Conservation (phyloP, 2,797 vertebrate species). For the Rhadinocentrus ornatus region DNA sequence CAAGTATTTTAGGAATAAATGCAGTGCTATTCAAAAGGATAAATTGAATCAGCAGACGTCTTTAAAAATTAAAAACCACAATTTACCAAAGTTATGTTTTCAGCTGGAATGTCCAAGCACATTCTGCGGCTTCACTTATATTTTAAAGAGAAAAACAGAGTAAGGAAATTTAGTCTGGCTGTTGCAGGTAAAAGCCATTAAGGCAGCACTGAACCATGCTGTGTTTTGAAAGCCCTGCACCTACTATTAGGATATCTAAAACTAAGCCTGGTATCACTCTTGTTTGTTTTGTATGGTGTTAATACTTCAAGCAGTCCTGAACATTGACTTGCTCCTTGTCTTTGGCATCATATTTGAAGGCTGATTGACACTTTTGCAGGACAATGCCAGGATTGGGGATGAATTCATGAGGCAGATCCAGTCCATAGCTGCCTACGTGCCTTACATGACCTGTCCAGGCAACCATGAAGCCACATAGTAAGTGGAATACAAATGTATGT, state of each 20-base stretch:
- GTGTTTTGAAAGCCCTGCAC: constrained; percentile 18
- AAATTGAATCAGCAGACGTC: constrained; percentile 61
- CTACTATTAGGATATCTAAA: constrained; percentile 46
- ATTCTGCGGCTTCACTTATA: constrained; percentile 56
- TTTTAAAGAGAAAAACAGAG: constrained; percentile 74
- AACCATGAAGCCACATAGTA: constrained; percentile 90
- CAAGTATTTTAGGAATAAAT: constrained; percentile 57
- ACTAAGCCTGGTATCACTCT: constrained; percentile 43
- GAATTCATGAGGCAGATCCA: constrained; percentile 91
- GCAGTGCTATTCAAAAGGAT: constrained; percentile 34
- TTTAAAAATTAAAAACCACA: constrained; percentile 57
- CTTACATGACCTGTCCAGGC: constrained; percentile 93
- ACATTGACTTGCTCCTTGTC: constrained; percentile 40
- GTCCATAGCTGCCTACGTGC: constrained; percentile 89
- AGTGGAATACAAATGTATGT: constrained; percentile 76
- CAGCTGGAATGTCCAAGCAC: constrained; percentile 54
- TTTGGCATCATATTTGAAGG: constrained; percentile 35
- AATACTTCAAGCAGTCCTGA: constrained; percentile 51
- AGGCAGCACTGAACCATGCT: constrained; percentile 26
- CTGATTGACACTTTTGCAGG: constrained; percentile 70
- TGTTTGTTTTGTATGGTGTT: constrained; percentile 46
- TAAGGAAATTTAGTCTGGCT: constrained; percentile 43
- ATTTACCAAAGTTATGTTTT: constrained; percentile 63
- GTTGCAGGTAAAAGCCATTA: constrained; percentile 53
- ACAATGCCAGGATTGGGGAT: constrained; percentile 88